Percentiles rank a stretch among this genome's conserved stretches.
These are phyloP conservation scores for Lepisosteus oculatus DNA, from an alignment of 2,113 vertebrate species.

Conservation along the genomic window DNA sequence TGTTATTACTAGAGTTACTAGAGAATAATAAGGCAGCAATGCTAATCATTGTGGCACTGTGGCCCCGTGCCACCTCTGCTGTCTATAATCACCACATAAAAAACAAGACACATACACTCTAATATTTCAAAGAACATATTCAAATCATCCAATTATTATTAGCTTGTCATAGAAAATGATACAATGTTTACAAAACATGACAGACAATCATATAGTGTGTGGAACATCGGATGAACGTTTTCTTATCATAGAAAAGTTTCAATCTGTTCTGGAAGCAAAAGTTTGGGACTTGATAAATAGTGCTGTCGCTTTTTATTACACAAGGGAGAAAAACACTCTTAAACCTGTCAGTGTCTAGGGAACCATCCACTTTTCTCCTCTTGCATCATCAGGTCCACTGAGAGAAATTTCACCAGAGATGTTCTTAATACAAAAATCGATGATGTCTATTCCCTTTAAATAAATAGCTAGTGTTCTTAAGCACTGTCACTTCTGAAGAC, in stretches of 20 bases:
- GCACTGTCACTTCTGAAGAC: conserved; percentile 21
- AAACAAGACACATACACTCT: too few relatives aligned
- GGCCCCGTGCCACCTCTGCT: too few relatives aligned
- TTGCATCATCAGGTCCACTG: conserved; percentile 17
- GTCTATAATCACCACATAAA: too few relatives aligned
- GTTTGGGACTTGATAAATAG: conserved; percentile 24
- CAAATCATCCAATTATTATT: too few relatives aligned
- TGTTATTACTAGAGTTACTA: too few relatives aligned
- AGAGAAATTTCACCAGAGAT: conserved; percentile 26
- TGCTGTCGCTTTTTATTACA: conserved; percentile 18
- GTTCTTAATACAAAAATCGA: conserved; percentile 34
- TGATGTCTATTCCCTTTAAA: conserved; percentile 25
- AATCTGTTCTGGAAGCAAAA: conserved; percentile 10
- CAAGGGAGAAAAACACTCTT: neutral
- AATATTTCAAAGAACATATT: too few relatives aligned
- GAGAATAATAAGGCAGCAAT: too few relatives aligned
- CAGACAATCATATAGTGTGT: too few relatives aligned
- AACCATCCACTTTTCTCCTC: conserved; percentile 25
- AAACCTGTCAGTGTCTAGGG: conserved; percentile 4
- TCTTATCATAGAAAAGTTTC: neutral
- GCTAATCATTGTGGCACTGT: too few relatives aligned
- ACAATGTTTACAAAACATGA: too few relatives aligned
- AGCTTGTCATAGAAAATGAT: too few relatives aligned
- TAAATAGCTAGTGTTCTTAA: conserved; percentile 26
- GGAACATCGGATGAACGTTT: neutral